Percentiles rank a stretch among this genome's conserved stretches.
Conservation (phyloP, 2,797 vertebrate species). For the Coregonus sp. region DNA sequence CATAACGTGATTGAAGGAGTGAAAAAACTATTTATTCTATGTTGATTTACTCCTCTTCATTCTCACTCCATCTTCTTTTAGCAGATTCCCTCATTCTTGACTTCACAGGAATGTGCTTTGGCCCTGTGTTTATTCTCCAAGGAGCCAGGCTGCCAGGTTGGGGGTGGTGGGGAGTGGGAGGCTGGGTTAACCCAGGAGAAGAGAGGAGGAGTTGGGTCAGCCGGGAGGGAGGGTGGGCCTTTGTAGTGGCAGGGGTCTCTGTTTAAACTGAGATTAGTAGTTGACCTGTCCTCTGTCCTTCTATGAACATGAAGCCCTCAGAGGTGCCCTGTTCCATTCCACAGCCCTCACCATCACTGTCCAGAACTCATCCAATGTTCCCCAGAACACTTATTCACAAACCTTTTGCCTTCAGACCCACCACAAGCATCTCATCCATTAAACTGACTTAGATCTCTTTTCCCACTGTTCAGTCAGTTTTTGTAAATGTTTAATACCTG, state of each 20-base stretch:
- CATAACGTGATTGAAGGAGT: neutral
- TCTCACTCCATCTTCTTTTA: constrained; percentile 6
- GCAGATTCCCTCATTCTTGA: constrained; percentile 36
- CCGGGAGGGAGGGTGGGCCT: constrained; percentile 19
- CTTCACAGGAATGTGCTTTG: constrained; percentile 35
- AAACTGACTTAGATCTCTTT: too few relatives aligned
- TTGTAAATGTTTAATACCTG: neutral
- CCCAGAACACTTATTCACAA: too few relatives aligned
- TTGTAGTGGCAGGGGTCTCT: constrained; percentile 46
- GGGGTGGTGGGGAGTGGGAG: constrained; percentile 17
- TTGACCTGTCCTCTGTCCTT: constrained; percentile 32
- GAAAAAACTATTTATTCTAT: neutral
- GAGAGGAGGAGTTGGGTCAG: constrained; percentile 29
- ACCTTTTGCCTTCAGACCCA: too few relatives aligned
- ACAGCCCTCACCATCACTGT: neutral
- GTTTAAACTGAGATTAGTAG: constrained; percentile 55
- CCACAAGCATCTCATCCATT: too few relatives aligned
- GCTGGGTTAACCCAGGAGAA: constrained; percentile 37
- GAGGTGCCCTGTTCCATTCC: constrained; percentile 13
- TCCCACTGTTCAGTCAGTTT: neutral
- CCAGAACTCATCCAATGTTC: too few relatives aligned
- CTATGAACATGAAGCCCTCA: constrained; percentile 7
- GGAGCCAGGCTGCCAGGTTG: neutral
- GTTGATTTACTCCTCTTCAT: neutral
- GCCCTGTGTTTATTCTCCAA: neutral